Evolutionary conservation across 2,113 vertebrate species (phyloP).

Genomic region (Halichoerus grypus): DNA sequence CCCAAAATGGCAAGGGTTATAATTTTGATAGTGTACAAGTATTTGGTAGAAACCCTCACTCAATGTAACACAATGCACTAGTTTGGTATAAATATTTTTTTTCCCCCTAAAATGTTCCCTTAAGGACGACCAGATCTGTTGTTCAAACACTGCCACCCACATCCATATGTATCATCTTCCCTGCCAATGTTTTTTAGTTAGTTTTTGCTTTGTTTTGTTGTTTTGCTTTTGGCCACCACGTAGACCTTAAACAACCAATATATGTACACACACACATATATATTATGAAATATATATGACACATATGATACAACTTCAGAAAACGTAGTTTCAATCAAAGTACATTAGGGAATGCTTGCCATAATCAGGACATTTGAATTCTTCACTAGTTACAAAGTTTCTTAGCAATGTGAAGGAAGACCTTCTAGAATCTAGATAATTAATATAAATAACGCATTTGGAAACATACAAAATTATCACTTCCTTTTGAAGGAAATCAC

Average conservation of each 20-base stretch:
- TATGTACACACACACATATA: not conserved
- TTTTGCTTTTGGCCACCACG: conserved; percentile 62
- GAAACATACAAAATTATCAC: conserved; percentile 65
- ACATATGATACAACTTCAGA: not conserved
- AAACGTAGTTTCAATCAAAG: conserved; percentile 18
- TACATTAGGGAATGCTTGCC: not conserved
- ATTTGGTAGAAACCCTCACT: conserved; percentile 6
- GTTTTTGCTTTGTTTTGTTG: conserved; percentile 70
- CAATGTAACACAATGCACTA: conserved; percentile 51
- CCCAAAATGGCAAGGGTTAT: conserved; percentile 29
- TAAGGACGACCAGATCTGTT: conserved; percentile 78
- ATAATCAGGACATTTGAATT: conserved; percentile 51
- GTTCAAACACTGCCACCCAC: conserved; percentile 82
- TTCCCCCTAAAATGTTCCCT: conserved; percentile 71
- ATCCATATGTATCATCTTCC: conserved; percentile 68
- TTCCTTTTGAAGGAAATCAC: conserved; percentile 60
- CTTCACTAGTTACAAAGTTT: conserved; percentile 43
- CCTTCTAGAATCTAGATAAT: conserved; percentile 75
- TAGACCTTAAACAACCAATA: conserved; percentile 66
- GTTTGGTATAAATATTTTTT: conserved; percentile 68
- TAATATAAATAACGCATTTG: conserved; percentile 79
- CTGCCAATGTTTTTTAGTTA: conserved; percentile 78
- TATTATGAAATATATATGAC: not conserved
- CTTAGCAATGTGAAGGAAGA: conserved; percentile 62
- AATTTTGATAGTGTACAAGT: conserved; percentile 41